A percentile compares a stretch with the other conserved stretches of the same genome.
Evolutionary conservation across 2,113 vertebrate genomes (phyloP).

Genomic region (Mirounga angustirostris): DNA sequence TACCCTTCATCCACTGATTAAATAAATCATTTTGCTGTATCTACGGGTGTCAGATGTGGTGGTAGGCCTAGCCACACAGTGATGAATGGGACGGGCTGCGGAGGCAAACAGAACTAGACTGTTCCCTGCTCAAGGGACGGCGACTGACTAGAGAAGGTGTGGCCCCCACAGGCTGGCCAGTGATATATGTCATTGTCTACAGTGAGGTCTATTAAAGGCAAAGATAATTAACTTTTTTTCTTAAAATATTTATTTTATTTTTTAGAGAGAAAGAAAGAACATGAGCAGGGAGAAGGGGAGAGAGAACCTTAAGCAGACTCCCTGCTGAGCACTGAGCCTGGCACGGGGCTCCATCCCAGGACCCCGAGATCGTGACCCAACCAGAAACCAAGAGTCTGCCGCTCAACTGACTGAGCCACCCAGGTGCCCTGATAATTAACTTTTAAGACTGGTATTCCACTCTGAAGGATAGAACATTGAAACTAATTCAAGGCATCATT

Average conservation of each 20-base stretch:
- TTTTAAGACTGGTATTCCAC: neutral
- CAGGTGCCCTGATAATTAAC: neutral
- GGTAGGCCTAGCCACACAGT: rapidly evolving
- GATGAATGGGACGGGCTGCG: neutral
- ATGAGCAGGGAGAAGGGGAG: neutral
- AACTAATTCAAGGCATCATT: neutral
- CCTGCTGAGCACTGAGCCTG: neutral
- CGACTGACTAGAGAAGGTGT: neutral
- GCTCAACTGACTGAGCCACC: neutral
- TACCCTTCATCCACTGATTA: neutral
- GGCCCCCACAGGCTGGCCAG: neutral
- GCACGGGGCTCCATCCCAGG: neutral
- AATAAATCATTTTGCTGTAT: neutral
- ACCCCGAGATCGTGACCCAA: neutral
- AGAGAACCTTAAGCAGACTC: neutral
- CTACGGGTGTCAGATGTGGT: neutral
- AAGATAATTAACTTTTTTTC: neutral
- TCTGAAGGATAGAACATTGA: neutral
- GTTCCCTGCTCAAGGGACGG: neutral
- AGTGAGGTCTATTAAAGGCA: neutral
- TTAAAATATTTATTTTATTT: neutral
- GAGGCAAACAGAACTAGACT: rapidly evolving
- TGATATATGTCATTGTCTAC: neutral
- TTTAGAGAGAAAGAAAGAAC: neutral
- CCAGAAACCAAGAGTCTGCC: neutral